These are phyloP conservation scores for Pomatorhinus ruficollis DNA, from an alignment of 2,113 vertebrate species.

Conservation along the genomic window DNA sequence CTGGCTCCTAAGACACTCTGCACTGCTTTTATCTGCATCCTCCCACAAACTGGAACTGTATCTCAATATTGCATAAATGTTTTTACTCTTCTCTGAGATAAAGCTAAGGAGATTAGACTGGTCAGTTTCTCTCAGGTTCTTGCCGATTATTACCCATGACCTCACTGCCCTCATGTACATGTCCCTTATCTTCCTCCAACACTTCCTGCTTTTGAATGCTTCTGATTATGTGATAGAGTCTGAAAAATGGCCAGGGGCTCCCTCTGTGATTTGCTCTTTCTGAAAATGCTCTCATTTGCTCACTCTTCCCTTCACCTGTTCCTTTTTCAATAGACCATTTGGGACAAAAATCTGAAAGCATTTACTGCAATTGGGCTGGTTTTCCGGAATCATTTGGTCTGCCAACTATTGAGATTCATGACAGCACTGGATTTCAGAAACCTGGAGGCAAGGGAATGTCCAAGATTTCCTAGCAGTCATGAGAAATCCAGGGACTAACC, in stretches of 20 bases:
- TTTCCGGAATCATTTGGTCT: not conserved
- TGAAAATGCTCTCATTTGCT: not conserved
- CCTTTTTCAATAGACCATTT: not conserved
- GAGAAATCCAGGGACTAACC: not conserved
- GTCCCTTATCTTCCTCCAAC: slow-evolving; percentile 12
- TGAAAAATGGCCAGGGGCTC: not conserved
- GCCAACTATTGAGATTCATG: not conserved
- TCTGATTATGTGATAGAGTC: not conserved
- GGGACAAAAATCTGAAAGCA: not conserved
- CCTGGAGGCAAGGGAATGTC: not conserved
- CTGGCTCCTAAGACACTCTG: not conserved
- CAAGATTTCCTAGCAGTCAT: not conserved
- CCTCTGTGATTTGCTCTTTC: not conserved
- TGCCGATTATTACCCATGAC: not conserved
- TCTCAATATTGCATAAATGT: not conserved
- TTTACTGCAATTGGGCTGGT: not conserved
- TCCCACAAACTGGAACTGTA: not conserved
- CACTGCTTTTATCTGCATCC: not conserved
- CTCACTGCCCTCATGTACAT: not conserved
- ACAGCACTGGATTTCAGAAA: not conserved
- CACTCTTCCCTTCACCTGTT: not conserved
- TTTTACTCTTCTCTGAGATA: slow-evolving; percentile 18
- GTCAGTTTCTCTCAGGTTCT: not conserved
- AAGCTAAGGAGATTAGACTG: slow-evolving; percentile 9
- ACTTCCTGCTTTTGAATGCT: not conserved